phyloP scores from a whole-genome alignment of 2,888 invertebrate genomes.

The Emesis castigata region DNA sequence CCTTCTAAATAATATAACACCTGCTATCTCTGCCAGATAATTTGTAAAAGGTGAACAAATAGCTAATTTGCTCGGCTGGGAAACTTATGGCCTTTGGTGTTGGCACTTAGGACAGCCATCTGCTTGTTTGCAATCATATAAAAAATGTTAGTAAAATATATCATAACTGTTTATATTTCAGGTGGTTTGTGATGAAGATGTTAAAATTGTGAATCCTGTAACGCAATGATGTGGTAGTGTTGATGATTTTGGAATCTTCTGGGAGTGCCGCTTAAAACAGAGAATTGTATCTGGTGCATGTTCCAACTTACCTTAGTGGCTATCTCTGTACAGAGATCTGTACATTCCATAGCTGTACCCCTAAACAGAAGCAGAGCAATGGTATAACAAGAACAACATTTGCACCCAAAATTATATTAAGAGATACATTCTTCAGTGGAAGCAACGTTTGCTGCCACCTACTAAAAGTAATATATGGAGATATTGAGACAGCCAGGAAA shows the following conservation, averaged over 20 bases:
- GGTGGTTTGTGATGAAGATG: not conserved
- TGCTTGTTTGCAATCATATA: too few species aligned
- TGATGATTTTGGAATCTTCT: conserved; percentile 60
- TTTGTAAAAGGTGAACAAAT: too few species aligned
- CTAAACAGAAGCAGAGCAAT: not conserved
- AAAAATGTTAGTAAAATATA: not conserved
- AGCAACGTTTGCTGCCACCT: not conserved
- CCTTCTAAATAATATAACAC: too few species aligned
- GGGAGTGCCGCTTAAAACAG: conserved; percentile 40
- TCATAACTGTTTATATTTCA: not conserved
- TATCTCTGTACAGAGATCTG: too few species aligned
- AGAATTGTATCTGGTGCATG: conserved; percentile 35
- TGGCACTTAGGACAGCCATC: too few species aligned
- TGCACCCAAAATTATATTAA: not conserved
- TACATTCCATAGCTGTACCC: too few species aligned
- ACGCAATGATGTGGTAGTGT: conserved; percentile 56
- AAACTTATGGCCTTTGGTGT: too few species aligned
- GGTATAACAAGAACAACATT: not conserved
- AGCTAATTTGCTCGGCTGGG: too few species aligned
- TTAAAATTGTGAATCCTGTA: conserved; percentile 36
- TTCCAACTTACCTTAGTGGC: not conserved
- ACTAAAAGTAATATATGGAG: not conserved
- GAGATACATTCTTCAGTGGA: not conserved
- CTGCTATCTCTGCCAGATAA: too few species aligned
- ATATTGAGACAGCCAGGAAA: not conserved